Evolutionary conservation across 2,888 invertebrate species (phyloP).

Genomic region (Protophormia terraenovae): DNA sequence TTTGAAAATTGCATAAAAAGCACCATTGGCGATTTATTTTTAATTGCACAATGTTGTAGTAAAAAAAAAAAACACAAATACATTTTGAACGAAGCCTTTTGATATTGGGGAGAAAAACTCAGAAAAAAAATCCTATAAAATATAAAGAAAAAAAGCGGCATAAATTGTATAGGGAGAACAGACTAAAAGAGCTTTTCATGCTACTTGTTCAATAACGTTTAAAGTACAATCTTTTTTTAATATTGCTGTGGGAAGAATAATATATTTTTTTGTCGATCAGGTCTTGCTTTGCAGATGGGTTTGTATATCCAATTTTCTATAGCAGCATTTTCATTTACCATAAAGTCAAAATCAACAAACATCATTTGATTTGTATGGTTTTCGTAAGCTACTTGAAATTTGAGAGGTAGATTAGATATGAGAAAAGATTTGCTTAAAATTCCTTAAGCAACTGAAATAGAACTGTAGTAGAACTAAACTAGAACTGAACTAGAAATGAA

Average conservation of each 20-base stretch:
- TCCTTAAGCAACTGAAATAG: too few species aligned
- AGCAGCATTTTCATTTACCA: neutral
- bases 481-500: too few species aligned
- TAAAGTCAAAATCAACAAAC: conserved; percentile 23
- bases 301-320: conserved; percentile 12
- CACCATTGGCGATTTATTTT: conserved; percentile 67
- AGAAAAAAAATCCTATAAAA: conserved; percentile 22
- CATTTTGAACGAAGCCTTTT: conserved; percentile 27
- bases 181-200: conserved; percentile 25
- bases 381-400: neutral
- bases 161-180: conserved; percentile 39
- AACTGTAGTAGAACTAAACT: too few species aligned
- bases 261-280: neutral
- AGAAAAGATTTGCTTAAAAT: neutral
- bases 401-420: neutral
- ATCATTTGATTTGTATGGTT: conserved; percentile 26
- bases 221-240: neutral
- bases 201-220: conserved; percentile 26
- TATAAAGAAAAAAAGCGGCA: neutral
- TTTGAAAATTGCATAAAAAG: conserved; percentile 64
- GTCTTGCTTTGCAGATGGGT: neutral
- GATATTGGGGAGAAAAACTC: neutral
- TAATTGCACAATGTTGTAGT: conserved; percentile 60
- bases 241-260: neutral
- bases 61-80: conserved; percentile 22